These are phyloP conservation scores for Pelmatolapia mariae DNA, from an alignment of 2,113 vertebrate genomes.

Conservation along the genomic window DNA sequence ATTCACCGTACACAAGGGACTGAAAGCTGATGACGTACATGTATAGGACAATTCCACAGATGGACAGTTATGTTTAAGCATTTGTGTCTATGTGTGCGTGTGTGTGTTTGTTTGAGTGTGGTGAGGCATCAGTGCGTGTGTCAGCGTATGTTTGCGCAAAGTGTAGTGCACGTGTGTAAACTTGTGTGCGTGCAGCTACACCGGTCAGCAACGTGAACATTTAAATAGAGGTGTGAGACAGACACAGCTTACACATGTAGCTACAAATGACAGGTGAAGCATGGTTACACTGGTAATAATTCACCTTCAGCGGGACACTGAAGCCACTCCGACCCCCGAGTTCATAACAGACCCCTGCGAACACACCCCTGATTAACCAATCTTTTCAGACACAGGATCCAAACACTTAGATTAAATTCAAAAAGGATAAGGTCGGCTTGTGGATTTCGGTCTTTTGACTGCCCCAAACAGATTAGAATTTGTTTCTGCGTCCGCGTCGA, in stretches of 20 bases:
- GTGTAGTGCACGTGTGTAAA: conserved; percentile 58
- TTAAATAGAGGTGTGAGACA: conserved; percentile 84
- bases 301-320: conserved; percentile 20
- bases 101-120: conserved; percentile 34
- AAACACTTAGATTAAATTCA: conserved; percentile 66
- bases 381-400: conserved; percentile 47
- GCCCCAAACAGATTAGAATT: conserved; percentile 41
- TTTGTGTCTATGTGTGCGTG: conserved; percentile 13
- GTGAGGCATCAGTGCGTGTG: conserved; percentile 18
- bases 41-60: conserved; percentile 83
- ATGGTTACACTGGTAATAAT: conserved; percentile 68
- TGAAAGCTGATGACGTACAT: conserved; percentile 76
- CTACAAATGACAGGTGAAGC: conserved; percentile 86
- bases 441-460: conserved; percentile 40
- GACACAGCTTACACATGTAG: conserved; percentile 89
- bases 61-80: conserved; percentile 63
- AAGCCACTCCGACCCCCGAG: background rate
- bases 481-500: conserved; percentile 68
- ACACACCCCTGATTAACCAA: conserved; percentile 37
- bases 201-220: conserved; percentile 83
- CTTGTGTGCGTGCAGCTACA: conserved; percentile 67
- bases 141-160: conserved; percentile 15
- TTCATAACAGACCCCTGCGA: conserved; percentile 21
- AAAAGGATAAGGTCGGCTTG: conserved; percentile 51
- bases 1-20: conserved; percentile 73